Conservation (phyloP, 2,113 vertebrate species). For the Equus przewalskii region DNA sequence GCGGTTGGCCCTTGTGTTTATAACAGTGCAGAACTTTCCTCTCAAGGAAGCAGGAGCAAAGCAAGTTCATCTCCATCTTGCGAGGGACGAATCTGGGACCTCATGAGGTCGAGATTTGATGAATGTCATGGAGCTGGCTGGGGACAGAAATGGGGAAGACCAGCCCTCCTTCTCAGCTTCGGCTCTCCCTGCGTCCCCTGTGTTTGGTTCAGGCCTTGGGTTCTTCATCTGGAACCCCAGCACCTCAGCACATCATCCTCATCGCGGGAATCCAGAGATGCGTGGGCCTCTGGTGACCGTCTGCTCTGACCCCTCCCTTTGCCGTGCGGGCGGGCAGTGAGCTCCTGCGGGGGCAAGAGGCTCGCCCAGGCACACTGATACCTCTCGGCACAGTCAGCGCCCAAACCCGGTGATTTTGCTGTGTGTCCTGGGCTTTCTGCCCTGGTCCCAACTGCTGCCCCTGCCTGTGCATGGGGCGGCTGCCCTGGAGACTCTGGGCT, state of each 20-base stretch:
- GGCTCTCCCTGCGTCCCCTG: neutral
- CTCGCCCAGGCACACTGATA: neutral
- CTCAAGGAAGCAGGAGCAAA: neutral
- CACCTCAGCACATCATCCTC: neutral
- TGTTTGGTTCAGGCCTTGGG: neutral
- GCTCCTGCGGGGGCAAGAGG: neutral
- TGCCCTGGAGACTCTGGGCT: neutral
- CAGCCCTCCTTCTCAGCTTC: neutral
- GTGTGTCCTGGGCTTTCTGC: neutral
- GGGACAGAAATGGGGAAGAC: neutral
- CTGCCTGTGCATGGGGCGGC: neutral
- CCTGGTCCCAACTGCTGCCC: no score
- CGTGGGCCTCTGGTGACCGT: neutral
- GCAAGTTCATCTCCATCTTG: neutral
- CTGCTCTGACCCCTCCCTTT: neutral
- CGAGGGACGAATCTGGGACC: neutral
- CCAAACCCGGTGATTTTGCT: neutral
- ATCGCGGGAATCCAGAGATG: neutral
- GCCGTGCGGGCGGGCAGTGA: neutral
- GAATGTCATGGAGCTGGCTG: neutral
- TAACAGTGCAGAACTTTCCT: neutral
- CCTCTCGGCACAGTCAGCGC: neutral
- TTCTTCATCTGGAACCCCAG: neutral
- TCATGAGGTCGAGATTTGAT: neutral
- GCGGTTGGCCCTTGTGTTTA: neutral